Conservation (phyloP, 2,888 invertebrate species). For the Limnephilus lunatus region DNA sequence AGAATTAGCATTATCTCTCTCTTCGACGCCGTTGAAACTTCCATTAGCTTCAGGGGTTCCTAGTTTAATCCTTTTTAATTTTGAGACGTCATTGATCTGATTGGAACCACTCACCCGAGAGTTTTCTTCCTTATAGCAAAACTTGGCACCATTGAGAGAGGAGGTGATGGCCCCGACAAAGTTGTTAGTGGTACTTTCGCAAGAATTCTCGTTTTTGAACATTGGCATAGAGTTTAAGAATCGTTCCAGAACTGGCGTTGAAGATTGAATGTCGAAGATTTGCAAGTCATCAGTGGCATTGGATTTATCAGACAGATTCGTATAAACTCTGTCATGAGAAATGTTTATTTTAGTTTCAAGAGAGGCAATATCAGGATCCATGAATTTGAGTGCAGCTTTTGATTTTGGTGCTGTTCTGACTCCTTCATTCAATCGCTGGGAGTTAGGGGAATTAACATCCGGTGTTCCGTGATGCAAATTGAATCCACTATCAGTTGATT, state of each 20-base stretch:
- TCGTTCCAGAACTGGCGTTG: neutral
- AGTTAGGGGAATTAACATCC: neutral
- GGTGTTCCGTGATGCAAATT: neutral
- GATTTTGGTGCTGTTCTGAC: slow-evolving; percentile 8
- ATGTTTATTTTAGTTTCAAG: neutral
- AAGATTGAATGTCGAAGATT: neutral
- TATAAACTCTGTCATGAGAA: slow-evolving; percentile 3
- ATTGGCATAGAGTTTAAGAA: neutral
- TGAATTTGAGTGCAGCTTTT: slow-evolving; percentile 36
- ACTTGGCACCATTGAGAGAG: slow-evolving; percentile 37
- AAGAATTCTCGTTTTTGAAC: slow-evolving; percentile 2
- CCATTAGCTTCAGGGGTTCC: neutral
- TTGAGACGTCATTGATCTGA: neutral
- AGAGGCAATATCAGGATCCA: neutral
- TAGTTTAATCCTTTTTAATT: neutral
- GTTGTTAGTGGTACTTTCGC: slow-evolving; percentile 14
- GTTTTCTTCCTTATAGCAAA: slow-evolving; percentile 17
- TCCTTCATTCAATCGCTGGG: slow-evolving; percentile 24
- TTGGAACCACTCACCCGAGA: neutral
- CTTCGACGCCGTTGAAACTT: neutral
- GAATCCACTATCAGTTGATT: neutral
- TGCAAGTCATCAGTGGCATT: neutral
- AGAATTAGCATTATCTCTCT: slow-evolving; percentile 3
- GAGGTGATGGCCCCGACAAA: slow-evolving; percentile 9
- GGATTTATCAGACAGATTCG: neutral